phyloP scores from a whole-genome alignment of 2,113 vertebrate genomes.

The Apodemus speciosus region DNA sequence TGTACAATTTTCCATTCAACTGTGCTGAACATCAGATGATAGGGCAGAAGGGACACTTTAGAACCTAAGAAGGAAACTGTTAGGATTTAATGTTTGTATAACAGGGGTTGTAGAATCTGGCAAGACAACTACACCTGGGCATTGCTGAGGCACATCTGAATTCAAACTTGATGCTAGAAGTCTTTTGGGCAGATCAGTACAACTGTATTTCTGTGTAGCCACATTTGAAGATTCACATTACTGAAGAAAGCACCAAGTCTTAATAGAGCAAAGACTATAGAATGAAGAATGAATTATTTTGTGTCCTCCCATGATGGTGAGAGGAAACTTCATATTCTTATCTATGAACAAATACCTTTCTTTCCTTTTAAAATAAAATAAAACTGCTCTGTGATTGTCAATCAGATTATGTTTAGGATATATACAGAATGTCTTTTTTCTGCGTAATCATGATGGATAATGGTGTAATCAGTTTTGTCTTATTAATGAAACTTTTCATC shows the following conservation, averaged over 20 bases:
- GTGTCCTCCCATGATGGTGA: constrained; percentile 87
- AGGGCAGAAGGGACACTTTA: constrained; percentile 84
- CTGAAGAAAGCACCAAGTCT: constrained; percentile 89
- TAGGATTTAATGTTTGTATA: constrained; percentile 90
- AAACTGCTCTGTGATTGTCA: constrained; percentile 97
- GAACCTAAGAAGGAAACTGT: constrained; percentile 88
- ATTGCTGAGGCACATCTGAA: constrained; percentile 92
- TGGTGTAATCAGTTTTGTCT: constrained; percentile 85
- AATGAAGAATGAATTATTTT: constrained; percentile 88
- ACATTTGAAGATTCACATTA: constrained; percentile 87
- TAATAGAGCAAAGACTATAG: constrained; percentile 89
- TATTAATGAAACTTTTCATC: constrained; percentile 86
- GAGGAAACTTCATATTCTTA: constrained; percentile 90
- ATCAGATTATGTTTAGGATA: constrained; percentile 94
- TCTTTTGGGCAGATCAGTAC: constrained; percentile 94
- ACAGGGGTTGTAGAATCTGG: constrained; percentile 89
- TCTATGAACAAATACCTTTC: constrained; percentile 88
- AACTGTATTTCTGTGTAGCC: constrained; percentile 87
- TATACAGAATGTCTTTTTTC: constrained; percentile 87
- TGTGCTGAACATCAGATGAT: constrained; percentile 87
- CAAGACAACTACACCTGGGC: constrained; percentile 91
- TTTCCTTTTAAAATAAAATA: constrained; percentile 86
- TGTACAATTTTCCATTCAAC: constrained; percentile 92
- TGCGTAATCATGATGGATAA: constrained; percentile 88
- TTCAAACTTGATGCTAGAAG: constrained; percentile 91